Conservation (phyloP, 2,113 vertebrate genomes). For the Athene noctua region DNA sequence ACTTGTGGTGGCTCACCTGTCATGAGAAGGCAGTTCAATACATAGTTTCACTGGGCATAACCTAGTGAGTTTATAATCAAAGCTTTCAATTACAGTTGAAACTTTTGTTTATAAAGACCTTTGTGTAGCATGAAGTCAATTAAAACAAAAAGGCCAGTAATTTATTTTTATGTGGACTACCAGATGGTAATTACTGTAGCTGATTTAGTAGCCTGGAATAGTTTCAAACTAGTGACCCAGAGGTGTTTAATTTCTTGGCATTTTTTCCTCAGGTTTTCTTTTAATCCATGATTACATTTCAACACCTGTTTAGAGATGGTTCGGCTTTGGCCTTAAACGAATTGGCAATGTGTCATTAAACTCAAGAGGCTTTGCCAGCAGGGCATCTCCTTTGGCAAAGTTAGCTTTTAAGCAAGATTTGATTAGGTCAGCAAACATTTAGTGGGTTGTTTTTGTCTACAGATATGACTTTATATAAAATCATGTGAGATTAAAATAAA, state of each 20-base stretch:
- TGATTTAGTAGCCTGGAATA: constrained; percentile 60
- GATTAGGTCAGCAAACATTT: constrained; percentile 9
- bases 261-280: constrained; percentile 57
- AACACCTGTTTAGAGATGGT: constrained; percentile 62
- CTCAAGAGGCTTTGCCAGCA: constrained; percentile 44
- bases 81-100: constrained; percentile 10
- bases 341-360: constrained; percentile 49
- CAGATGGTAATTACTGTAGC: constrained; percentile 62
- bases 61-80: neutral
- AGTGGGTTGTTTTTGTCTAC: neutral
- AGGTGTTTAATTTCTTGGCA: constrained; percentile 64
- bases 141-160: constrained; percentile 34
- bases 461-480: neutral
- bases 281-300: constrained; percentile 55
- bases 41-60: neutral
- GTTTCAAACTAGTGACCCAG: constrained; percentile 61
- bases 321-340: constrained; percentile 27
- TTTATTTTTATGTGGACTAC: constrained; percentile 53
- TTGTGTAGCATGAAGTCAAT: neutral
- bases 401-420: constrained; percentile 20
- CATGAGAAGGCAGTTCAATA: neutral
- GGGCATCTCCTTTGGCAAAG: constrained; percentile 37
- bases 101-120: constrained; percentile 31
- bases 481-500: neutral
- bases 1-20: neutral